A percentile compares a stretch with the other conserved stretches of the same genome.
These are phyloP conservation scores for Lepidothrix coronata DNA, from an alignment of 2,113 vertebrate genomes.

Conservation along the genomic window DNA sequence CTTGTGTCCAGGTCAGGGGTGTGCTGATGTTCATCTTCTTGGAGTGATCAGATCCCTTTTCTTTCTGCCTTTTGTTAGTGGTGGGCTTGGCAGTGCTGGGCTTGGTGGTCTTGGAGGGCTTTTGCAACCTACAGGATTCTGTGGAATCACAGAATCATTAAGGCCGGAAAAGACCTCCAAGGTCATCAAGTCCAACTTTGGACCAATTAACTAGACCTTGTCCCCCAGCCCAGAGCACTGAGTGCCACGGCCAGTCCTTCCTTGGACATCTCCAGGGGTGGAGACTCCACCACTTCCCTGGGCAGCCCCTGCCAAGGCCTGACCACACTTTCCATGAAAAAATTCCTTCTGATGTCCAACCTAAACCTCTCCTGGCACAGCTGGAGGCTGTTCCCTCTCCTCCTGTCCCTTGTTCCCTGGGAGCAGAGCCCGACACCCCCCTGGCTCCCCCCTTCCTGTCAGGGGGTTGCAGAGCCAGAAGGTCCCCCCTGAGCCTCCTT, in stretches of 20 bases:
- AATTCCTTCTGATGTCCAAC: neutral
- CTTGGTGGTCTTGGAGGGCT: neutral
- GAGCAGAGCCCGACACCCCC: too few relatives aligned
- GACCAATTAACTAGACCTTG: neutral
- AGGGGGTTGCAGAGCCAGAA: too few relatives aligned
- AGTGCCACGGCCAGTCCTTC: accelerated
- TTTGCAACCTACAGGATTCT: accelerated
- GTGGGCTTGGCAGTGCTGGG: neutral
- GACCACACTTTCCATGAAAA: neutral
- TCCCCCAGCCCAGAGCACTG: neutral
- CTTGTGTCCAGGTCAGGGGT: neutral
- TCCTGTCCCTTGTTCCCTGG: neutral
- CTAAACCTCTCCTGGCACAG: neutral
- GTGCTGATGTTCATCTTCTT: neutral
- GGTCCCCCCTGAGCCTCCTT: too few relatives aligned
- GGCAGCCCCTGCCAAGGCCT: neutral
- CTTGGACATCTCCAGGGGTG: neutral
- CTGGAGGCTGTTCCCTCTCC: neutral
- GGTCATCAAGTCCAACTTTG: neutral
- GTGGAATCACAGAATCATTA: accelerated
- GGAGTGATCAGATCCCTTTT: accelerated
- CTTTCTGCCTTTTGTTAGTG: neutral
- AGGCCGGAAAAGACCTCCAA: neutral
- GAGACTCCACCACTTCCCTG: neutral
- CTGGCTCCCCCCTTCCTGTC: too few relatives aligned